These are phyloP conservation scores for Haliclystus octoradiatus DNA, from an alignment of 30 jellyfish, hydroid and myxozoan species.

Conservation along the genomic window DNA sequence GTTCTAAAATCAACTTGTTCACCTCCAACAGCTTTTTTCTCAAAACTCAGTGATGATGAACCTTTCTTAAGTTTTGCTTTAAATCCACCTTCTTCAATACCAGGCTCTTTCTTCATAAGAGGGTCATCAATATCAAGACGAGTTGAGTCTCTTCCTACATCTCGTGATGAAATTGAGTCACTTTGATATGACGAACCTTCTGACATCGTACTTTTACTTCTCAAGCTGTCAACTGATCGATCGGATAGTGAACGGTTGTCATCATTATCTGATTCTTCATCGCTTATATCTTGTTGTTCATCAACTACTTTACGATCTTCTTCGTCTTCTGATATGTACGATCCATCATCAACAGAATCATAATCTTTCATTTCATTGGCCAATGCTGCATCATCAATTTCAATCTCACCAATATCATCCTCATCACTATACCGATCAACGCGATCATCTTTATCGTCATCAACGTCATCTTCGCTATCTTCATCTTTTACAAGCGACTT, in stretches of 20 bases:
- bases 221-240: background rate
- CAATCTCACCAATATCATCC: background rate
- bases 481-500: background rate
- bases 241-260: background rate
- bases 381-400: slow-evolving; percentile 10
- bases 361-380: background rate
- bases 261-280: background rate
- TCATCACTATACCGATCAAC: background rate
- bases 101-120: slow-evolving; percentile 76
- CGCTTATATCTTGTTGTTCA: background rate
- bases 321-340: slow-evolving; percentile 20
- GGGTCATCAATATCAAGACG: slow-evolving; percentile 51
- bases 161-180: background rate
- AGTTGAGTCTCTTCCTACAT: slow-evolving; percentile 6
- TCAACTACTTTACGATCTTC: background rate
- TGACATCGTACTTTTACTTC: background rate
- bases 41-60: slow-evolving; percentile 19
- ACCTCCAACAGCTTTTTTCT: slow-evolving; percentile 65
- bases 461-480: background rate
- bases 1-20: slow-evolving; percentile 97
- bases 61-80: slow-evolving; percentile 63
- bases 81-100: slow-evolving; percentile 70
- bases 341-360: slow-evolving; percentile 19
- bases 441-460: background rate
- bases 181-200: background rate